Conservation (phyloP, 1,140 invertebrate genomes). For the Drosophila obscura region DNA sequence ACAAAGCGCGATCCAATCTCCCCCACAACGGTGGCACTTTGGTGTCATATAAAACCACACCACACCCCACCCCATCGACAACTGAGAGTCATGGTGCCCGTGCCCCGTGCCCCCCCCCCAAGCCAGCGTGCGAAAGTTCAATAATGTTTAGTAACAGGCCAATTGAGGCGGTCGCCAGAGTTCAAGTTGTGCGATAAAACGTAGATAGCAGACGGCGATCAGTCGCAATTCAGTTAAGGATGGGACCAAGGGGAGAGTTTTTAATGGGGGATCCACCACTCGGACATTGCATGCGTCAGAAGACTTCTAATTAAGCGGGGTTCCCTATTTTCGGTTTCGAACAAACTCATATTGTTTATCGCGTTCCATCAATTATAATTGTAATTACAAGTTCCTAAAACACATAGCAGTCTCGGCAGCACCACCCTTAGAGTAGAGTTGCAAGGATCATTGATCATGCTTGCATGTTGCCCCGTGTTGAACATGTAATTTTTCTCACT, state of each 20-base stretch:
- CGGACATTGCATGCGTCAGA: not conserved
- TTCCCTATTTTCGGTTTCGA: constrained; percentile 26
- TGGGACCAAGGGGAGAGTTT: no score
- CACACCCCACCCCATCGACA: constrained; percentile 6
- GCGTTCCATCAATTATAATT: constrained; percentile 4
- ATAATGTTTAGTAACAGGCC: constrained; percentile 73
- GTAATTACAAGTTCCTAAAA: not conserved
- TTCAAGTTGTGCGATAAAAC: constrained; percentile 66
- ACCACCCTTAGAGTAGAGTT: constrained; percentile 1
- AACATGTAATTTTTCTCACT: constrained; percentile 47
- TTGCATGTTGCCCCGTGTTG: constrained; percentile 25
- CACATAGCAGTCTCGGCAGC: constrained; percentile 7
- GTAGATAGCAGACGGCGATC: constrained; percentile 36
- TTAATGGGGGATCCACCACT: no score
- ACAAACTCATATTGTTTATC: constrained; percentile 38
- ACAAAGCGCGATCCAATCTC: constrained; percentile 38
- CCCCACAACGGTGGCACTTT: constrained; percentile 35
- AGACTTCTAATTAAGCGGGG: constrained; percentile 1
- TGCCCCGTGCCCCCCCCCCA: not conserved
- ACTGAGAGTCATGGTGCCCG: not conserved
- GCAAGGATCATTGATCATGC: constrained; percentile 39
- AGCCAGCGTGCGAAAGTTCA: constrained; percentile 75
- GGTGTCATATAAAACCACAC: constrained; percentile 58
- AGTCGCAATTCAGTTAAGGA: not conserved
- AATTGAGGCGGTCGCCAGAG: constrained; percentile 57